A percentile compares a stretch with the other conserved stretches of the same genome.
Evolutionary conservation across 2,888 invertebrate genomes (phyloP).

Genomic region (Drosophila demipolita): DNA sequence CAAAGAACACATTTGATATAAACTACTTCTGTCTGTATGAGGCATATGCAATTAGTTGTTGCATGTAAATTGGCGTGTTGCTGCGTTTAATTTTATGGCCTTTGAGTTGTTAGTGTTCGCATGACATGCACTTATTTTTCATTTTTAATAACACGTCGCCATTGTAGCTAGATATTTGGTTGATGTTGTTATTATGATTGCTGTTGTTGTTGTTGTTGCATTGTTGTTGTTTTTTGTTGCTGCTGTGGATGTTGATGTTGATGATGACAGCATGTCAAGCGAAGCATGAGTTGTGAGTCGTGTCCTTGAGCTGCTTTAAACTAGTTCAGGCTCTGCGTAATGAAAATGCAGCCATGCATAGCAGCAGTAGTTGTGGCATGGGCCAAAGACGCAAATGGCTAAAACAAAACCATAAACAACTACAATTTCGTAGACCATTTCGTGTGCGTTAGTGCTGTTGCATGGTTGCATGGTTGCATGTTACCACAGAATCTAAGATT

Average conservation of each 20-base stretch:
- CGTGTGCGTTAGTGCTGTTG: conserved; percentile 25
- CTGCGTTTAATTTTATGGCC: conserved; percentile 16
- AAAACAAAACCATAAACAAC: conserved; percentile 22
- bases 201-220: background rate
- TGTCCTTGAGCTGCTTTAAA: conserved; percentile 75
- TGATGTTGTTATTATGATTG: conserved; percentile 9
- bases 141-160: conserved; percentile 44
- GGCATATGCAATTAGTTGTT: conserved; percentile 7
- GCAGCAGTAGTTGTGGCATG: conserved; percentile 36
- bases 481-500: conserved; percentile 45
- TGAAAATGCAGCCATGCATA: conserved; percentile 77
- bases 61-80: conserved; percentile 26
- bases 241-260: conserved; percentile 19
- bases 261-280: conserved; percentile 58
- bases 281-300: conserved; percentile 46
- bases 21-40: background rate
- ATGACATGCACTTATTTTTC: conserved; percentile 29
- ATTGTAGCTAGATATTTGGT: conserved; percentile 56
- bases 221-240: background rate
- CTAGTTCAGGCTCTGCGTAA: conserved; percentile 68
- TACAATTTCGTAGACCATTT: conserved; percentile 33
- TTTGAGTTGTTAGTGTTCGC: conserved; percentile 22
- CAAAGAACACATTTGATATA: background rate
- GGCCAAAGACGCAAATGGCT: conserved; percentile 23
- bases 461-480: conserved; percentile 43